These are phyloP conservation scores for Epistrophe grossulariae DNA, from an alignment of 2,888 invertebrate genomes.

Conservation along the genomic window DNA sequence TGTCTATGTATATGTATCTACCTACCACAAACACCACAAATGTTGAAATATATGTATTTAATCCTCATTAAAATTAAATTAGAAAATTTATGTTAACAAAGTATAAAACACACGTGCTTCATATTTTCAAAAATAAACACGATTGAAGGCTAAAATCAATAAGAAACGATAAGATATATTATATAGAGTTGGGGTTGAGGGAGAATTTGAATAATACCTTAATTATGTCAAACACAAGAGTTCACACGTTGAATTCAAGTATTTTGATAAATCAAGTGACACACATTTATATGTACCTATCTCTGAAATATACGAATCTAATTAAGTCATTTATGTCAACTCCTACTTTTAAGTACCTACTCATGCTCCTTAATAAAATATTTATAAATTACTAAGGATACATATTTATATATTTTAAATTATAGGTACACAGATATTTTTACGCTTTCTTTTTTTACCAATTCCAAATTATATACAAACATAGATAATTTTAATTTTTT, in stretches of 20 bases:
- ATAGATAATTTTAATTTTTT: no score
- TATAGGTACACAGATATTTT: no score
- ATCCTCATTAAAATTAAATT: conserved; percentile 32
- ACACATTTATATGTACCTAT: no score
- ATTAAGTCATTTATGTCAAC: background rate
- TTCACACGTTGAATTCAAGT: background rate
- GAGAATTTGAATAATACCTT: background rate
- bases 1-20: no score
- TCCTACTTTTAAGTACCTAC: background rate
- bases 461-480: no score
- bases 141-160: conserved; percentile 4
- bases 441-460: no score
- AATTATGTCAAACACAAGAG: conserved; percentile 14
- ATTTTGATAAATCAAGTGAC: conserved; percentile 4
- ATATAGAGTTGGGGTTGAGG: background rate
- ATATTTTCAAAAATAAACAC: background rate
- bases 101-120: background rate
- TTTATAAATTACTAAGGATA: background rate
- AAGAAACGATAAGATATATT: background rate
- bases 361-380: background rate
- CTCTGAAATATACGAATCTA: background rate
- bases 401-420: no score
- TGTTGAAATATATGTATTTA: background rate
- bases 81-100: conserved; percentile 1
- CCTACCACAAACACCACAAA: conserved; percentile 3